These are phyloP conservation scores for Iphiclides podalirius DNA, from an alignment of 2,888 invertebrate species.

Conservation along the genomic window DNA sequence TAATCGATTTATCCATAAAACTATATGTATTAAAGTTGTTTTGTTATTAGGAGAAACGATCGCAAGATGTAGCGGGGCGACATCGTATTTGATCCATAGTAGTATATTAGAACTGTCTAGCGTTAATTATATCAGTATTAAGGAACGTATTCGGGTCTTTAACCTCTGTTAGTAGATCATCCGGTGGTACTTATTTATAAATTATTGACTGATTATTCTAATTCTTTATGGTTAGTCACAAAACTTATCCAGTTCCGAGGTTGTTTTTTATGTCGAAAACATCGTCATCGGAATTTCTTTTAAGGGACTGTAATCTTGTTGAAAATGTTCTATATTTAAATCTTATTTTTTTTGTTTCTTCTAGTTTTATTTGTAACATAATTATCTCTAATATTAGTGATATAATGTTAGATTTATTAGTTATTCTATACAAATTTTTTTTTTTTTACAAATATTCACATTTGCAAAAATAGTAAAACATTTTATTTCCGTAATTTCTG, in stretches of 20 bases:
- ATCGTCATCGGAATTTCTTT: no score
- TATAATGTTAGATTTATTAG: no score
- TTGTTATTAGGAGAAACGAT: background rate
- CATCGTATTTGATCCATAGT: background rate
- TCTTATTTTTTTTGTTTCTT: no score
- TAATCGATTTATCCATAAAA: constrained; percentile 3
- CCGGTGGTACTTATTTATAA: constrained; percentile 10
- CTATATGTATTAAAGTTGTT: constrained; percentile 3
- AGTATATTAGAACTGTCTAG: background rate
- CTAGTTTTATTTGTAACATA: no score
- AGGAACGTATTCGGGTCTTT: constrained; percentile 2
- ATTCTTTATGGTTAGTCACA: constrained; percentile 1
- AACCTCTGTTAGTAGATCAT: constrained; percentile 3
- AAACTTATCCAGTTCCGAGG: background rate
- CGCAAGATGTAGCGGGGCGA: background rate
- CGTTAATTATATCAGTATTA: constrained; percentile 3
- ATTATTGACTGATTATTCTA: constrained; percentile 12
- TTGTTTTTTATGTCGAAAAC: background rate
- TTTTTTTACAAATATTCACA: no score
- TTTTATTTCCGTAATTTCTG: no score
- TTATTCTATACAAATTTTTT: no score
- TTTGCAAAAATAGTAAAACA: no score
- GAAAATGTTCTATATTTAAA: no score
- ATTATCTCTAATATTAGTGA: no score
- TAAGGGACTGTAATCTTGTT: no score